Percentiles rank a stretch among this genome's conserved stretches.
Conservation (phyloP, 2,113 vertebrate genomes). For the Callaeas wilsoni region DNA sequence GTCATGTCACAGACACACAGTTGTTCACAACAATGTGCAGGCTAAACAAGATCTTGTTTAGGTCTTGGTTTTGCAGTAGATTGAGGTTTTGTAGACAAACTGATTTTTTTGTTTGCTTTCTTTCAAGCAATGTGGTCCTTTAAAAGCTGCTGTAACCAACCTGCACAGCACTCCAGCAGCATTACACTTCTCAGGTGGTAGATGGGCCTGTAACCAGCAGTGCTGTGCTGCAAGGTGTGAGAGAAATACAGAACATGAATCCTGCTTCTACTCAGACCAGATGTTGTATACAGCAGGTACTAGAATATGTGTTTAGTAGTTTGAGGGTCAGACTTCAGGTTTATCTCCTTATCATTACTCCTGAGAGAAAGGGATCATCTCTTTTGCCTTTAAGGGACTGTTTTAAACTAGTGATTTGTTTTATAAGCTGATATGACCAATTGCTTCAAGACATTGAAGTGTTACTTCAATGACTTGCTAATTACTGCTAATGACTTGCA, state of each 20-base stretch:
- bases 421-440: neutral
- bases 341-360: neutral
- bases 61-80: neutral
- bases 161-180: neutral
- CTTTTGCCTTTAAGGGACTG: neutral
- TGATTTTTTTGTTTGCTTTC: neutral
- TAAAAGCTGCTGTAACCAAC: neutral
- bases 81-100: neutral
- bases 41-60: neutral
- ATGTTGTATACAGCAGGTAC: neutral
- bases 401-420: neutral
- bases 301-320: neutral
- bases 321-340: neutral
- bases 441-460: neutral
- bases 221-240: neutral
- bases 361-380: neutral
- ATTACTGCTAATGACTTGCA: neutral
- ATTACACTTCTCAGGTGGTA: rapidly evolving
- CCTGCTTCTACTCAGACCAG: neutral
- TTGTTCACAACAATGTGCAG: neutral
- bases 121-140: neutral
- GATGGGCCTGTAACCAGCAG: neutral
- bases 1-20: neutral
- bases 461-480: neutral
- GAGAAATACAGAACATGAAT: neutral